Evolutionary conservation across 1,140 invertebrate genomes (phyloP), one percentile per base, ranked within the genome.

Genomic region (Achatina immaculata): DNA sequence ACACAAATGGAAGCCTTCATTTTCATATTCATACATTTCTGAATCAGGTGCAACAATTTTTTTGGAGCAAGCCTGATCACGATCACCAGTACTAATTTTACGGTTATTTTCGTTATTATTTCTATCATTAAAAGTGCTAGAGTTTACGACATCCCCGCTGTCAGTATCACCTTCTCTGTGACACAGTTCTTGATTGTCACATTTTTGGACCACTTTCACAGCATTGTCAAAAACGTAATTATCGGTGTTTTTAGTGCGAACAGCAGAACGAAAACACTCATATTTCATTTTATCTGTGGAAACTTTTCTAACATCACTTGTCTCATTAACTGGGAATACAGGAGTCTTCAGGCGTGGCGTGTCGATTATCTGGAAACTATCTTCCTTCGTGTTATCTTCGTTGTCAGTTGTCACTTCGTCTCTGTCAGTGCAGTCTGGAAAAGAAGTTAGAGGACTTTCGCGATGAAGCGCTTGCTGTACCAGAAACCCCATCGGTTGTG

Each of bases 401-500:
- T 3, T 71, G 38, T 40, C 40, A 6, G 38, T 28, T 4, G 6
- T 4, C 40, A 38, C 16, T 28, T 38, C 19, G 21, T 3, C 65
- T 31, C 51, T 68, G n/a, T 36, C 7, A 14, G 65, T 11, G 11
- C n/a, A 21, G 65, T 34, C n/a, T 68, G 65, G 11, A 68, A 14
- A 11, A 31, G 65, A 14, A 68, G 65, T 1, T 1, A 45, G 34
- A 28, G 76, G 19, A 28, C 38, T 68, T 0, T 78, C 62, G 11
- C 45, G 14, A 31, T 69, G 66, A 19, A 43, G 31, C 3, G 80
- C 38, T 74, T 88, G 88, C 71, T 88, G 86, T 3, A 90, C 88
- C 58, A 86, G 83, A 68, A 90, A 90, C 1, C 92, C 92, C 51
- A 91, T 88, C 7, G 92, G 92, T 81, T 92, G 92, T 11, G 90